Evolutionary conservation across 1,140 invertebrate genomes (phyloP).

Genomic region (Bombus sylvicola): DNA sequence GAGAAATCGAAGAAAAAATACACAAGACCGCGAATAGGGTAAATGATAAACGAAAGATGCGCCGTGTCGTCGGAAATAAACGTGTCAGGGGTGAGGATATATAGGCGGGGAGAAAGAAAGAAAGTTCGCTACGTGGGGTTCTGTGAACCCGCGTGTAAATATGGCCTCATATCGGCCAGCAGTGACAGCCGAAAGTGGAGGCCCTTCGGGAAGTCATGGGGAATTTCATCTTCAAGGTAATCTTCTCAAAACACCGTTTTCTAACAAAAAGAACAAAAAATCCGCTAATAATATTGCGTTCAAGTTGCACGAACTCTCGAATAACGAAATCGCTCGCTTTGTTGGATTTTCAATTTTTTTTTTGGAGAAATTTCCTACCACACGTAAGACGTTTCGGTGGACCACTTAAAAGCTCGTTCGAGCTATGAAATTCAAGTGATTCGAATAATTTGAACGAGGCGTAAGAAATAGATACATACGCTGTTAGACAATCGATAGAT

Average conservation of each 20-base stretch:
- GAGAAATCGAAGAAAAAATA: background rate
- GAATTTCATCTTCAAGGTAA: conserved; percentile 70
- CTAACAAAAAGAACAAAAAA: background rate
- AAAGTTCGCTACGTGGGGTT: conserved; percentile 57
- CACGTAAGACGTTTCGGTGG: background rate
- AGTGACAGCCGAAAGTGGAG: conserved; percentile 65
- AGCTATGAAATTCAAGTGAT: background rate
- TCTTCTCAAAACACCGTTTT: background rate
- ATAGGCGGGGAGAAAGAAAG: conserved; percentile 54
- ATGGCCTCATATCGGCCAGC: conserved; percentile 60
- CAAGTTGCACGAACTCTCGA: background rate
- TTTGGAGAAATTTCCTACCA: background rate
- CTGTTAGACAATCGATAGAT: background rate
- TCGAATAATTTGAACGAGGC: background rate
- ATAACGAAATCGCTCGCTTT: background rate
- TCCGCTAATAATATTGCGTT: background rate
- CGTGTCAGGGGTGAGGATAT: conserved; percentile 47
- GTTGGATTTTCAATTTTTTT: background rate
- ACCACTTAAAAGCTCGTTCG: background rate
- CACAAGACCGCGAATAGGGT: conserved; percentile 25
- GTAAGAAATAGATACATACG: too few relatives aligned
- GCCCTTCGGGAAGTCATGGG: conserved; percentile 64
- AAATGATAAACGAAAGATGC: conserved; percentile 42
- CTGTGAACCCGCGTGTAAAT: conserved; percentile 66
- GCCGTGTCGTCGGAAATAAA: conserved; percentile 43